Percentiles rank a stretch among this genome's conserved stretches.
Evolutionary conservation across 2,888 invertebrate species (phyloP).

Genomic region (Microplitis manilae): DNA sequence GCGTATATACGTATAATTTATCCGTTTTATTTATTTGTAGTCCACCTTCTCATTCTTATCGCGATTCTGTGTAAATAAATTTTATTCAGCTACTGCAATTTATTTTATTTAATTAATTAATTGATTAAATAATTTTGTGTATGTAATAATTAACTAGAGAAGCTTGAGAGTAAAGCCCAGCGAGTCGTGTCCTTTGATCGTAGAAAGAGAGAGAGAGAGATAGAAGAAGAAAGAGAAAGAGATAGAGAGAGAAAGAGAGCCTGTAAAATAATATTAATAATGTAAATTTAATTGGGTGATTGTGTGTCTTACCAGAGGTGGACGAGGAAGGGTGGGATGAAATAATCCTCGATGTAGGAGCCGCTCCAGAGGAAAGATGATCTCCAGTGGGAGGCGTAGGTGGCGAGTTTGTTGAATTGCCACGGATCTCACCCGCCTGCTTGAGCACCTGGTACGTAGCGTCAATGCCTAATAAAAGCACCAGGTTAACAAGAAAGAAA

Average conservation of each 20-base stretch:
- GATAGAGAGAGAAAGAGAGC: slow-evolving; percentile 41
- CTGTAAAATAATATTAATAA: slow-evolving; percentile 30
- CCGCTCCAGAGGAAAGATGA: slow-evolving; percentile 66
- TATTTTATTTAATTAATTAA: not conserved
- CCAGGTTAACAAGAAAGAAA: not conserved
- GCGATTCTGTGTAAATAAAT: not conserved
- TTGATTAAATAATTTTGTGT: too few relatives aligned
- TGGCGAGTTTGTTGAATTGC: slow-evolving; percentile 70
- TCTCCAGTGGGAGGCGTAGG: slow-evolving; percentile 70
- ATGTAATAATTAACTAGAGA: not conserved
- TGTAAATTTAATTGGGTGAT: slow-evolving; percentile 29
- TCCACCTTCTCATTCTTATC: not conserved
- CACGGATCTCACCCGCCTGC: slow-evolving; percentile 89
- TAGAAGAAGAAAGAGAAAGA: slow-evolving; percentile 44
- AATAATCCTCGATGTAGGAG: slow-evolving; percentile 66
- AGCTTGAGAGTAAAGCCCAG: not conserved
- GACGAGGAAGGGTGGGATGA: slow-evolving; percentile 71
- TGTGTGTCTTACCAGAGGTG: slow-evolving; percentile 69
- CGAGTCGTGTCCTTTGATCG: slow-evolving; percentile 36
- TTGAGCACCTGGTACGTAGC: slow-evolving; percentile 95
- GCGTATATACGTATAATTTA: not conserved
- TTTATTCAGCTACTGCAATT: not conserved
- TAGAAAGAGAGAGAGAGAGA: slow-evolving; percentile 43
- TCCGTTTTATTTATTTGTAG: not conserved
- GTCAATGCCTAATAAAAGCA: slow-evolving; percentile 80